phyloP scores from a whole-genome alignment of 2,888 invertebrate genomes.

The Alviniconcha strummeri region DNA sequence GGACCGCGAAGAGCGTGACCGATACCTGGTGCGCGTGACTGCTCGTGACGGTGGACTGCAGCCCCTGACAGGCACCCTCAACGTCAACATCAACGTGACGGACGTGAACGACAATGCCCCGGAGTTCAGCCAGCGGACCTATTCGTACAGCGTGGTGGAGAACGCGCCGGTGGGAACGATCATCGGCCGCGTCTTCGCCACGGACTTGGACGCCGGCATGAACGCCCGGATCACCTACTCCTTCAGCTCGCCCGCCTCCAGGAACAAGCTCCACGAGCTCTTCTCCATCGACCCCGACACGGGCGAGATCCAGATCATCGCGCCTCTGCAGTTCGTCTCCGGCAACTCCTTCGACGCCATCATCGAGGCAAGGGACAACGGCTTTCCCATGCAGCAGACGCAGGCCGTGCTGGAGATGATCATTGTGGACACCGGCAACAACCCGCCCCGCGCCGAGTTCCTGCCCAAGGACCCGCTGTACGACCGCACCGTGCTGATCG shows the following conservation, averaged over 20 bases:
- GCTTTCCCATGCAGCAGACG: conserved; percentile 49
- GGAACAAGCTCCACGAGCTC: conserved; percentile 35
- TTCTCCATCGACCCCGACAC: conserved; percentile 43
- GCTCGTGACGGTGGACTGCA: conserved; percentile 64
- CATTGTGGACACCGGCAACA: conserved; percentile 86
- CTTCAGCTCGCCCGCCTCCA: conserved; percentile 53
- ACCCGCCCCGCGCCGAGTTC: conserved; percentile 88
- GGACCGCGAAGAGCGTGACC: conserved; percentile 56
- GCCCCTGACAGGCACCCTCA: conserved; percentile 56
- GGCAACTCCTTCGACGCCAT: conserved; percentile 82
- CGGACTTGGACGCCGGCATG: conserved; percentile 88
- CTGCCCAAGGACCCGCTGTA: conserved; percentile 81
- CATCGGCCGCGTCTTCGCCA: conserved; percentile 81
- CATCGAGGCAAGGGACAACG: conserved; percentile 73
- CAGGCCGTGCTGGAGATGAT: conserved; percentile 77
- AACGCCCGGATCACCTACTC: conserved; percentile 79
- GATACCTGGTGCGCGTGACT: conserved; percentile 57
- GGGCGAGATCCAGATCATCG: conserved; percentile 59
- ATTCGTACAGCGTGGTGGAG: conserved; percentile 58
- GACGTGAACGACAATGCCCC: conserved; percentile 66
- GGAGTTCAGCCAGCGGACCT: conserved; percentile 52
- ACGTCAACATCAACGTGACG: conserved; percentile 59
- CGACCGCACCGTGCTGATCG: conserved; percentile 78
- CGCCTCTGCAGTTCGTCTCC: conserved; percentile 88
- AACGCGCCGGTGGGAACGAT: conserved; percentile 51